Base-by-base conservation (phyloP, 2,113 vertebrate species). In the Coracopsis vasa region DNA sequence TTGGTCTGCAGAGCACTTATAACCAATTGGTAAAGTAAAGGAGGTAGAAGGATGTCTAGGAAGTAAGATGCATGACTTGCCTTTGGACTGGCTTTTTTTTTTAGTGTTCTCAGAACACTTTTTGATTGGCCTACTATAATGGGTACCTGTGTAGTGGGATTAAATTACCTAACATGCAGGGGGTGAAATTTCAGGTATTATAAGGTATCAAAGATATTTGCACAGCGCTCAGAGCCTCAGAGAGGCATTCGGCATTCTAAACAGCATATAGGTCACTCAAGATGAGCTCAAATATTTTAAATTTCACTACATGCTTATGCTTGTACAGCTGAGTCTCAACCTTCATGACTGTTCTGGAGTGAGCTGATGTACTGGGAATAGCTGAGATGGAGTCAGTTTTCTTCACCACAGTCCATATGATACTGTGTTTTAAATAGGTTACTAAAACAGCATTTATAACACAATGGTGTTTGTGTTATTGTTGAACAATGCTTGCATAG, bases 11-110 rank as follows among this genome's bases (percentile, higher is more conserved):
- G 61, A 90, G 35, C 21, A 50, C 65, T 74, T 81, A 44, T 0
- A 69, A 19, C 2, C 0, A 0, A 70, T 29, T 1, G 0, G 67
- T 86, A 50, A 62, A 80, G 25, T 20, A 27, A 60, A 61, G 45
- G 58, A 47, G 62, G 7, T 33, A 66, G 15, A 88, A 77, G 21
- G 21, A 9, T 56, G 3, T 27, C 16, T 61, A 41, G 23, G 31
- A 79, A 69, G 33, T 23, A 51, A 71, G 33, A 35, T 21, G 4
- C 3, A 2, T 75, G 39, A 71, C 10, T 94, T 2, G 1, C 18
- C 14, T 65, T 77, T 65, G 27, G 60, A n/a, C 27, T 69, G 11
- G 12, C 13, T 21, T 62, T 28, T 47, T 91, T 42, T 70, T 35
- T 15, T 31, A 75, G 12, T 51, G 13, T 47, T 72, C 79, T 88